phyloP scores from a whole-genome alignment of 2,888 invertebrate genomes.

The Eupsilia transversa region DNA sequence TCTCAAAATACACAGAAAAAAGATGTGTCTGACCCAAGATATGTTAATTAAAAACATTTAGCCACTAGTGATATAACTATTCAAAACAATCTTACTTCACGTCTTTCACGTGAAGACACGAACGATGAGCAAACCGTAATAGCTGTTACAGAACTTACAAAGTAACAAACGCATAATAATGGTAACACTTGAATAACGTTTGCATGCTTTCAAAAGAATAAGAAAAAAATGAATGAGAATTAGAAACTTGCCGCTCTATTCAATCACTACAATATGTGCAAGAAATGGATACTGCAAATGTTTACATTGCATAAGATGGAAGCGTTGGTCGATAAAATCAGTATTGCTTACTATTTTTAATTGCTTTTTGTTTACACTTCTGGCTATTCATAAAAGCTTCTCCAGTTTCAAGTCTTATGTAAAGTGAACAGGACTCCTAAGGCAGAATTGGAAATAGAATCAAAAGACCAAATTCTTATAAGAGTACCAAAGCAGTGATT shows the following conservation, averaged over 20 bases:
- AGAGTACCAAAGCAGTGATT: background rate
- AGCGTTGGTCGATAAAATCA: slow-evolving; percentile 49
- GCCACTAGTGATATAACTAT: slow-evolving; percentile 41
- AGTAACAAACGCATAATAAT: slow-evolving; percentile 54
- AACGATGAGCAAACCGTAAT: slow-evolving; percentile 49
- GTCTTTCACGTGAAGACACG: slow-evolving; percentile 37
- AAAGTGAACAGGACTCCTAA: background rate
- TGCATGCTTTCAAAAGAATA: slow-evolving; percentile 51
- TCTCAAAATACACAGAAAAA: slow-evolving; percentile 8
- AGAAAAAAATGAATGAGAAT: slow-evolving; percentile 50
- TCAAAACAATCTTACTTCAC: slow-evolving; percentile 42
- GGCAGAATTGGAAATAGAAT: background rate
- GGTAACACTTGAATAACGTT: slow-evolving; percentile 60
- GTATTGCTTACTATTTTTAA: slow-evolving; percentile 47
- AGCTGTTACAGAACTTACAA: slow-evolving; percentile 55
- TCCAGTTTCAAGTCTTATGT: slow-evolving; percentile 29
- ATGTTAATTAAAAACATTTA: slow-evolving; percentile 21
- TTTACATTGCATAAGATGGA: slow-evolving; percentile 57
- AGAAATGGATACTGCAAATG: slow-evolving; percentile 55
- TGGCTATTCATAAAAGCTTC: slow-evolving; percentile 34
- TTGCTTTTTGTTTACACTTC: slow-evolving; percentile 52
- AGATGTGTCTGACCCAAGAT: background rate
- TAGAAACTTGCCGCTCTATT: slow-evolving; percentile 64
- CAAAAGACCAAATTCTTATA: background rate
- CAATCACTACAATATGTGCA: slow-evolving; percentile 57